Conservation (phyloP, 1,140 invertebrate genomes). For the Drosophila lowei region DNA sequence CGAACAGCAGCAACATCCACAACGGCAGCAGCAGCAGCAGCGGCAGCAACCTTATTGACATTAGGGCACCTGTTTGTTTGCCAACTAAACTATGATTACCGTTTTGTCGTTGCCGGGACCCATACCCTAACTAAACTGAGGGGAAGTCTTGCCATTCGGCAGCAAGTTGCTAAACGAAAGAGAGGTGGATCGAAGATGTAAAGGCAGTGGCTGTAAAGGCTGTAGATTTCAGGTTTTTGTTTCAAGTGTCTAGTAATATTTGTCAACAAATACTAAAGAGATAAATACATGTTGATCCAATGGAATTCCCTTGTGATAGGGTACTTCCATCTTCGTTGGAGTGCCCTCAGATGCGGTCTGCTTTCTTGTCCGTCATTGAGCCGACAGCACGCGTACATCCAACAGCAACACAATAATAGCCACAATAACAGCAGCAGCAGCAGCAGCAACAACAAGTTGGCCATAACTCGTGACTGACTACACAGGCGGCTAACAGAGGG, state of each 20-base stretch:
- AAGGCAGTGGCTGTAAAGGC: too few relatives aligned
- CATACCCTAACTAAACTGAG: conserved; percentile 22
- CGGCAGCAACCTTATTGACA: conserved; percentile 70
- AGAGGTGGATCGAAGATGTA: too few relatives aligned
- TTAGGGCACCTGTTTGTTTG: conserved; percentile 78
- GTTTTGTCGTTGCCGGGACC: conserved; percentile 39
- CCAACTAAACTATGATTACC: conserved; percentile 77
- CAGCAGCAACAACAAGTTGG: conserved; percentile 35
- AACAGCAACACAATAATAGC: conserved; percentile 16
- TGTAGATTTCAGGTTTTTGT: too few relatives aligned
- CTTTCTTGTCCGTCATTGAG: conserved; percentile 50
- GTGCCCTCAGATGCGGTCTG: conserved; percentile 22
- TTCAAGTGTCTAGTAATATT: too few relatives aligned
- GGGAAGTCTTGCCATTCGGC: not conserved
- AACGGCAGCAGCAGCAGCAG: conserved; percentile 10
- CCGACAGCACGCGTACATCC: conserved; percentile 48
- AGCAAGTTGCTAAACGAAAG: too few relatives aligned
- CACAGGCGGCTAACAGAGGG: conserved; percentile 29
- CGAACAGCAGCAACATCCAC: conserved; percentile 26
- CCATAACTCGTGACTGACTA: conserved; percentile 59
- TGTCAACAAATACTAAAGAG: too few relatives aligned
- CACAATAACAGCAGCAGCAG: conserved; percentile 1
- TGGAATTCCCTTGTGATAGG: not conserved
- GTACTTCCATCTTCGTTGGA: conserved; percentile 7
- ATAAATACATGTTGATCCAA: too few relatives aligned